Percentiles rank a stretch among this genome's conserved stretches.
These are phyloP conservation scores for Oscheius sp. DNA, from an alignment of 2,888 invertebrate species.

Conservation along the genomic window DNA sequence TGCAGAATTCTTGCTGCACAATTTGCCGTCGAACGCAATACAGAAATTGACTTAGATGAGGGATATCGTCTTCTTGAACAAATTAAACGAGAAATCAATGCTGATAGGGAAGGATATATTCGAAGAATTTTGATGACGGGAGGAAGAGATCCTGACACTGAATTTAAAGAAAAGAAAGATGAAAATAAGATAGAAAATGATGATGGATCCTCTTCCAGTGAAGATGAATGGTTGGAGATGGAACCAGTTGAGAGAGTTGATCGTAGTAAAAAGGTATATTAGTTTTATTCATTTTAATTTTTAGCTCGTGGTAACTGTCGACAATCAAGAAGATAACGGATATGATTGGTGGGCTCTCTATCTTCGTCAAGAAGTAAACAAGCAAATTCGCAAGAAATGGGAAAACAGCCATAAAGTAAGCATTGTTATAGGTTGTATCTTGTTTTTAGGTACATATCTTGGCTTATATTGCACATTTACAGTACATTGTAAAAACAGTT, in stretches of 20 bases:
- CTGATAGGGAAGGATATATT: not conserved
- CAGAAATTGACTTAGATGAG: conserved; percentile 8
- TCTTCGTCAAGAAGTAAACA: conserved; percentile 48
- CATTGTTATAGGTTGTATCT: not conserved
- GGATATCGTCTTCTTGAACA: not conserved
- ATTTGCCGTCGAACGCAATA: not conserved
- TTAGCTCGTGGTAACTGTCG: conserved; percentile 34
- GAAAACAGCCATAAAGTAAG: conserved; percentile 47
- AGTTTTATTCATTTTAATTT: not conserved
- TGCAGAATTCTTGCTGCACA: conserved; percentile 10
- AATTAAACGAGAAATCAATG: not conserved
- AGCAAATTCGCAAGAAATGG: conserved; percentile 39
- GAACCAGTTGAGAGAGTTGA: conserved; percentile 45
- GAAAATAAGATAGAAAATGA: conserved; percentile 1
- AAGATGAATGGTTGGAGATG: conserved; percentile 61
- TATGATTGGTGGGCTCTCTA: conserved; percentile 50
- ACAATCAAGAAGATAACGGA: conserved; percentile 26
- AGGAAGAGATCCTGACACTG: conserved; percentile 5
- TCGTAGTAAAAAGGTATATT: conserved; percentile 15
- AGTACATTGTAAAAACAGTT: conserved; percentile 29
- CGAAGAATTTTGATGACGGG: conserved; percentile 10
- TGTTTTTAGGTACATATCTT: conserved; percentile 40
- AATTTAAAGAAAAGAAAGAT: not conserved
- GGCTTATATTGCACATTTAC: conserved; percentile 46
- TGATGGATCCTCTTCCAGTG: conserved; percentile 38